Evolutionary conservation across 2,888 invertebrate species (phyloP).

Genomic region (Seira musarum): DNA sequence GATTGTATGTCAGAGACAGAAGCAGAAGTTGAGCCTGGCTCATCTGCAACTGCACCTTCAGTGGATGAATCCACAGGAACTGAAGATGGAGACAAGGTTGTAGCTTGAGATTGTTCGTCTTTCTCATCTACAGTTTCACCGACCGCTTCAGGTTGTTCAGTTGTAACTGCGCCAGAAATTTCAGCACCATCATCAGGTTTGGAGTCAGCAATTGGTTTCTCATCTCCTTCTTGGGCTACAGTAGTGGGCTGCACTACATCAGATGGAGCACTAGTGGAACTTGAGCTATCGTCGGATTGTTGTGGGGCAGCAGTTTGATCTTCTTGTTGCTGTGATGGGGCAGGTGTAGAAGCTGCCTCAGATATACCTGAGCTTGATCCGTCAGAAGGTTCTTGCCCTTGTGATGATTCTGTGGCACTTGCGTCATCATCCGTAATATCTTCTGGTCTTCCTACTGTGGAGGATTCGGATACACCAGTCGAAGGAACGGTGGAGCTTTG

Average conservation of each 20-base stretch:
- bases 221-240: constrained; percentile 46
- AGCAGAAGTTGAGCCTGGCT: constrained; percentile 7
- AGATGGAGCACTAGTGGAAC: no score
- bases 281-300: constrained; percentile 39
- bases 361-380: constrained; percentile 17
- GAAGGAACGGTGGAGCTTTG: no score
- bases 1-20: constrained; percentile 22
- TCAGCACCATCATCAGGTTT: constrained; percentile 27
- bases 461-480: no score
- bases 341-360: constrained; percentile 11
- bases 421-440: constrained; percentile 39
- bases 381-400: constrained; percentile 21
- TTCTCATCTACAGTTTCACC: constrained; percentile 5
- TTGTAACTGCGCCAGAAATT: constrained; percentile 11
- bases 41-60: constrained; percentile 23
- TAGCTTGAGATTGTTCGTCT: constrained; percentile 17
- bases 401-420: constrained; percentile 28
- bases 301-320: constrained; percentile 33
- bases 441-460: constrained; percentile 30
- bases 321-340: constrained; percentile 67
- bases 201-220: constrained; percentile 49
- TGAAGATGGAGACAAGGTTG: background rate
- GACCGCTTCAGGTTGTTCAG: constrained; percentile 22
- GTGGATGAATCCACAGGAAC: background rate
- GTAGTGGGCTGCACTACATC: no score